Base-by-base conservation (phyloP, 2,113 vertebrate species). In the Notarius lentiginosus region DNA sequence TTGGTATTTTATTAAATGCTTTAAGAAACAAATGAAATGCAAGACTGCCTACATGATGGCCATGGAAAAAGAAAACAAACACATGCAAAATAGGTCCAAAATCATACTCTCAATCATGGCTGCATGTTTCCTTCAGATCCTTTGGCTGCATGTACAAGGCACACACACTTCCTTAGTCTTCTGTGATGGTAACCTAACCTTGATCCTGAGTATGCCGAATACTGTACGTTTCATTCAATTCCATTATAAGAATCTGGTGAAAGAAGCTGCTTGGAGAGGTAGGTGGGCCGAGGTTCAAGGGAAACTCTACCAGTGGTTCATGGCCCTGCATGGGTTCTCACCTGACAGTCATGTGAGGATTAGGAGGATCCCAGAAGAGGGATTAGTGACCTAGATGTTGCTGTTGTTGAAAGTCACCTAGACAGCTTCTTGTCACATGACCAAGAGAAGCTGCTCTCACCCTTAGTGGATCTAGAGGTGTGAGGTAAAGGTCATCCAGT, bases 1-100 rank as follows among this genome's bases (percentile, higher is more conserved):
- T 87, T 76, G 87, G 90, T 84, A 82, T 90, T 88, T 49, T 85
- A 75, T 76, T 68, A 84, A 70, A 55, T 47, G 88, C 41, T 83
- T 87, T 87, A 56, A 63, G 82, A 85, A 83, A 72, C 76, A 86
- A 88, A 89, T 84, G 49, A 87, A 89, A 90, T 90, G 66, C 24
- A 73, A 83, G 87, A 22, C 86, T 82, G 86, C 83, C 63, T 47
- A 12, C 17, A 80, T 22, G 27, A 55, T n/a, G 56, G 83, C 10
- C 20, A 7, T 20, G 17, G 58, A 53, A 65, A 85, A 65, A 85
- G 51, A 53, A 77, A 65, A 79, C 58, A 85, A 85, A 85, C 24
- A 51, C 84, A 76, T 76, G 84, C 60, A 77, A 85, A 85, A 58
- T 51, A 58, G 34, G 8, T 72, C 20, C 9, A 34, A 49, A 77